Conservation (phyloP, 2,797 vertebrate genomes). For the Lepidocolaptes lacrymiger region DNA sequence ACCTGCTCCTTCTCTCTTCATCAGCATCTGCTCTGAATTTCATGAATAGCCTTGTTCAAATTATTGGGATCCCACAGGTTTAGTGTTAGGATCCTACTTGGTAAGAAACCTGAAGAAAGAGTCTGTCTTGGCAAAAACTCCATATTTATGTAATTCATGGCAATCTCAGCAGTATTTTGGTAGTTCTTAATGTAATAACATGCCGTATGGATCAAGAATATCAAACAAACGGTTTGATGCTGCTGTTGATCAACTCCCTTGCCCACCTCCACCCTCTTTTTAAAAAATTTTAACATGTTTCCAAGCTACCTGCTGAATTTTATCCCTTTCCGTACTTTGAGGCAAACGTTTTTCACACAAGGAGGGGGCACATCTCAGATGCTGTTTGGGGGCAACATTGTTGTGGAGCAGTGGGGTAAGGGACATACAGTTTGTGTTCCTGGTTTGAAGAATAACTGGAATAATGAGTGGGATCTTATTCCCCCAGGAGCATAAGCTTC, state of each 20-base stretch:
- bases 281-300: neutral
- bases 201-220: neutral
- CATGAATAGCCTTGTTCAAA: neutral
- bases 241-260: neutral
- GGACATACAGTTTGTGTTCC: neutral
- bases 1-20: neutral
- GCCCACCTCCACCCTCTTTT: fast-evolving
- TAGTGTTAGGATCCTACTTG: neutral
- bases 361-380: neutral
- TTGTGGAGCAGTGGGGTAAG: neutral
- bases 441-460: neutral
- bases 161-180: neutral
- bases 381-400: neutral
- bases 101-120: neutral
- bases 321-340: neutral
- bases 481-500: neutral
- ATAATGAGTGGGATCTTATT: neutral
- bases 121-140: neutral
- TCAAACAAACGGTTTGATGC: neutral
- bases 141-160: neutral
- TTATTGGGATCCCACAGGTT: neutral
- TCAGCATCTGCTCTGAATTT: neutral
- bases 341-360: fast-evolving
- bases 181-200: neutral
- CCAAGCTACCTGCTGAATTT: neutral